Evolutionary conservation across 2,797 vertebrate species (phyloP), one percentile per base, ranked within the genome.

Genomic region (Phyllotis vaccarum): DNA sequence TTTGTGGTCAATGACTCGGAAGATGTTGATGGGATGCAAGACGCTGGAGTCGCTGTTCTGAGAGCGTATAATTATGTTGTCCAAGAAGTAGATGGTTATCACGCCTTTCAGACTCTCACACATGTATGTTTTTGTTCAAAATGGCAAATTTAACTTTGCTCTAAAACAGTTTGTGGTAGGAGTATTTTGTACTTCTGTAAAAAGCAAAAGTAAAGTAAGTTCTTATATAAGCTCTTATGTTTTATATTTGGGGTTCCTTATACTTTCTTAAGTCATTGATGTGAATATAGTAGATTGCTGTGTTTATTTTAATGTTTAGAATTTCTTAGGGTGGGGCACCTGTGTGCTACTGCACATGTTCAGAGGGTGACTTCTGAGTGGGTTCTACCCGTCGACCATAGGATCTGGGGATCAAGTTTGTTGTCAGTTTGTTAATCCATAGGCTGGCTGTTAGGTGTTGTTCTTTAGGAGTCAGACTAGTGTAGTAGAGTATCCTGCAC

Each of bases 41-140:
- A 99, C 86, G 98, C 99, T 3, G 99, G 99, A 2, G 99, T 99
- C 97, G 99, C 99, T 5, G 97, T 99, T 86, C 98, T 99, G 34
- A 98, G 99, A 96, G 99, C 99, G 0, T 99, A 99, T 98, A 99
- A 99, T 98, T 99, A 99, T 83, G 99, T 99, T 96, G 98, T 98
- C 10, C 99, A 99, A 68, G 99, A 99, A 98, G 98, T 99, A 98
- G 99, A 99, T 98, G 99, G 98, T 95, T 99, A 99, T 96, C 98
- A 99, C 0, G 99, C 99, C 5, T 99, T 99, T 93, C 99, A 99
- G 92, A 99, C 99, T 0, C 95, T 99, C 95, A 98, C 99, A 96
- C 98, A 99, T 3, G 99, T 99, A 98, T 98, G 99, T 99, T 94
- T 96, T 92, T 8, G 52, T 96, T 97, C 76, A 89, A 89, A 95